Base-by-base conservation (phyloP, 2,113 vertebrate genomes). In the Melanerpes aurifrons region DNA sequence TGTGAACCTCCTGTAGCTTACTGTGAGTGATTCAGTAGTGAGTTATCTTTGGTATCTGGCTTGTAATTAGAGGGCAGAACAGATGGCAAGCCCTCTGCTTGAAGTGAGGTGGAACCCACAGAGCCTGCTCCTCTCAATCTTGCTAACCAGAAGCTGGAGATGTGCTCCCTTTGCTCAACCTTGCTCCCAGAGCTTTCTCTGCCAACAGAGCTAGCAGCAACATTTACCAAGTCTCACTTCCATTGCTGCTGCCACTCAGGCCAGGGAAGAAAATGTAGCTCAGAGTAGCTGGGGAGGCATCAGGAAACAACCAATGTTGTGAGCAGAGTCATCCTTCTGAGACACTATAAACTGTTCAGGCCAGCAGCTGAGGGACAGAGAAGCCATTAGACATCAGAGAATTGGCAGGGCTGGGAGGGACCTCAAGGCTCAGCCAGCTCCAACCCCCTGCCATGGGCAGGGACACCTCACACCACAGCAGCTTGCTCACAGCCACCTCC, bases 11-110 rank as follows among this genome's bases (percentile, higher is more conserved):
- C 40, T n/a, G 7, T 62, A 82, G 47, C 69, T 95, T 84, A 69
- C 69, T 87, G 62, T 93, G 74, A 88, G 69, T 93, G 75, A 75
- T 89, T 75, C 69, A 64, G 59, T 78, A 78, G 63, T 86, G 91
- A 89, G 70, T 92, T 96, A 48, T 93, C 73, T 92, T 95, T 77
- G 74, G 63, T 69, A 83, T 95, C 43, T 87, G 67, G 94, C 93
- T 94, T 94, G 88, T 93, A 93, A 95, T 95, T 94, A 94, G 77
- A 87, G 71, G 62, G n/a, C 80, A 83, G 93, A 96, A 79, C 94
- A 97, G 89, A 96, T 97, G 96, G 95, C 81, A 94, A 82, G 71
- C 48, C 68, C 77, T 88, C 47, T 62, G 48, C 67, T 86, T 94
- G 43, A 89, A 85, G 59, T 64, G 57, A 79, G 74, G 57, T n/a